phyloP scores from a whole-genome alignment of 2,113 vertebrate genomes.

The Puffinus mauretanicus region DNA sequence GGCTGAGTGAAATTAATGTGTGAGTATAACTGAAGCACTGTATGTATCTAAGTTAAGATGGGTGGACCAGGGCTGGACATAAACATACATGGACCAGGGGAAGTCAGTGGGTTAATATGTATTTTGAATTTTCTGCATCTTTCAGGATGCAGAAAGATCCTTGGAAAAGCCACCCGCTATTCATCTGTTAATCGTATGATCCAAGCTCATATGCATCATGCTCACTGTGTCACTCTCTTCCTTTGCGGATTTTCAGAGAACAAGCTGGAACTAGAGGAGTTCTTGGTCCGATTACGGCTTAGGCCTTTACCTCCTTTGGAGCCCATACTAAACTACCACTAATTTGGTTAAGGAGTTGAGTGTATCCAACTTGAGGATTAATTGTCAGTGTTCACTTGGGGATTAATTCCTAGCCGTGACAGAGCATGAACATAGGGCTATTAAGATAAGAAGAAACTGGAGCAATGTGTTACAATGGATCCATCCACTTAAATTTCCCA shows the following conservation, averaged over 20 bases:
- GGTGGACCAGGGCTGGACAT: background rate
- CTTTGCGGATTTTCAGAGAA: too few relatives aligned
- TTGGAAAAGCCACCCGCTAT: too few relatives aligned
- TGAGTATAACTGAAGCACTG: background rate
- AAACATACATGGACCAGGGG: background rate
- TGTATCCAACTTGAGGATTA: too few relatives aligned
- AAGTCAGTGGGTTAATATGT: background rate
- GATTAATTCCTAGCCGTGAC: background rate
- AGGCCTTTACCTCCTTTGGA: too few relatives aligned
- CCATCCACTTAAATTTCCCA: background rate
- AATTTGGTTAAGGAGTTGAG: too few relatives aligned
- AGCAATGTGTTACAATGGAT: background rate
- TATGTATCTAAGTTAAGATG: background rate
- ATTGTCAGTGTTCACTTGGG: background rate
- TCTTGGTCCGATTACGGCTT: too few relatives aligned
- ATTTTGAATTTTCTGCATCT: background rate
- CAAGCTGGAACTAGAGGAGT: too few relatives aligned
- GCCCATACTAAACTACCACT: too few relatives aligned
- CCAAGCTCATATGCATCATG: too few relatives aligned
- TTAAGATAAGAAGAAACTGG: background rate
- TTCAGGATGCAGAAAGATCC: too few relatives aligned
- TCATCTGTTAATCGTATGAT: too few relatives aligned
- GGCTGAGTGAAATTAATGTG: background rate
- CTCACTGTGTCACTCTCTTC: too few relatives aligned
- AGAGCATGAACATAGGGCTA: background rate